These are phyloP conservation scores for Limanda limanda DNA, from an alignment of 2,113 vertebrate species.

Conservation along the genomic window DNA sequence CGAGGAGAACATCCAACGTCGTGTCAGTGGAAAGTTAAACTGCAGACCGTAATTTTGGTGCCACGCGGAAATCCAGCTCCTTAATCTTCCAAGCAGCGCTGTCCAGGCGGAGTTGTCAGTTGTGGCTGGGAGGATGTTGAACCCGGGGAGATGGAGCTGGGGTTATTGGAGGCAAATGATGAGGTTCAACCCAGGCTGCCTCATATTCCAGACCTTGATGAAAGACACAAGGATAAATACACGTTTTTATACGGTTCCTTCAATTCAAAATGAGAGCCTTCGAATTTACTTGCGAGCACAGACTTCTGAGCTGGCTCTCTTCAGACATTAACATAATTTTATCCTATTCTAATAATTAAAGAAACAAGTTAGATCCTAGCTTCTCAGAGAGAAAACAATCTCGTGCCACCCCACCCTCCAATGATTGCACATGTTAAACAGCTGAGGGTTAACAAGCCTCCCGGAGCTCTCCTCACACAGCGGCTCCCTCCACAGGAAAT, in stretches of 20 bases:
- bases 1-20: slow-evolving; percentile 52
- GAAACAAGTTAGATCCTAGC: background rate
- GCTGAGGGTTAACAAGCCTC: slow-evolving; percentile 48
- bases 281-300: slow-evolving; percentile 20
- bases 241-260: slow-evolving; percentile 29
- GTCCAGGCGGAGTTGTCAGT: slow-evolving; percentile 65
- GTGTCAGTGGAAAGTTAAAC: slow-evolving; percentile 74
- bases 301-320: background rate
- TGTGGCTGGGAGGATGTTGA: slow-evolving; percentile 66
- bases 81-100: slow-evolving; percentile 57
- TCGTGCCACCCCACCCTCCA: slow-evolving; percentile 23
- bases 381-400: background rate
- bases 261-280: slow-evolving; percentile 40
- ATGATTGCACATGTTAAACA: slow-evolving; percentile 4
- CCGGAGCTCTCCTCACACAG: slow-evolving; percentile 3
- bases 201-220: slow-evolving; percentile 60
- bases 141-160: slow-evolving; percentile 39
- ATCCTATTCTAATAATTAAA: background rate
- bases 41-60: slow-evolving; percentile 72
- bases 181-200: slow-evolving; percentile 45
- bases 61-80: slow-evolving; percentile 67
- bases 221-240: slow-evolving; percentile 56
- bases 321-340: too few relatives aligned
- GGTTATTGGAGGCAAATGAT: slow-evolving; percentile 69
- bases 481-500: slow-evolving; percentile 66